Conservation (phyloP, 2,888 invertebrate species). For the Mesoligia furuncula region DNA sequence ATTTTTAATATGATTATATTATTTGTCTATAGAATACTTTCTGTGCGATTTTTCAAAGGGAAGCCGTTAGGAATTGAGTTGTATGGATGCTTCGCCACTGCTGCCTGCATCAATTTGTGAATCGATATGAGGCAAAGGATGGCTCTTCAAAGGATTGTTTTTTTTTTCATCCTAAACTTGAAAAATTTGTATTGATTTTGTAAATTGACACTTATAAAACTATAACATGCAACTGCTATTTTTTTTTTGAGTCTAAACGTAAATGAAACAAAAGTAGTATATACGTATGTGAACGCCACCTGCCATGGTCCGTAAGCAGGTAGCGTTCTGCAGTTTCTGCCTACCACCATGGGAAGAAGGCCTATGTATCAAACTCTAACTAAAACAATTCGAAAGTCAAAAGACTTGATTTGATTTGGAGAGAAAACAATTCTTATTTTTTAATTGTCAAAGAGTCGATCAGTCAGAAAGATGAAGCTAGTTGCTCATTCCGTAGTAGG, state of each 20-base stretch:
- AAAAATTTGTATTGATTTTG: background rate
- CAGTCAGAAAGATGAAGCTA: background rate
- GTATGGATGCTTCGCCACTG: no score
- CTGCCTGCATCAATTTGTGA: background rate
- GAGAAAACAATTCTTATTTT: no score
- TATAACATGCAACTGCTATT: no score
- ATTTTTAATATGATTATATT: no score
- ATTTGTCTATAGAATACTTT: no score
- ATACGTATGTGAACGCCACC: no score
- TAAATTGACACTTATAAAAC: background rate
- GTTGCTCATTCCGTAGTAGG: background rate
- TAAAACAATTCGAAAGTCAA: background rate
- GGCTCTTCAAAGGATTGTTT: background rate
- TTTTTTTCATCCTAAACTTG: background rate
- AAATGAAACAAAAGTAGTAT: background rate
- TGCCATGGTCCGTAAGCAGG: background rate
- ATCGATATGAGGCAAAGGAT: background rate
- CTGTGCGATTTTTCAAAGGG: no score
- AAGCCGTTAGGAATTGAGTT: no score
- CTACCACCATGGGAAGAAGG: background rate
- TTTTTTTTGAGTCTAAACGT: background rate
- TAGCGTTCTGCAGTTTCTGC: background rate
- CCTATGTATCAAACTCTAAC: background rate
- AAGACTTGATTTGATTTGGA: no score
- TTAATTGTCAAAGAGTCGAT: background rate